Evolutionary conservation across 2,113 vertebrate genomes (phyloP).

Genomic region (Anguilla rostrata): DNA sequence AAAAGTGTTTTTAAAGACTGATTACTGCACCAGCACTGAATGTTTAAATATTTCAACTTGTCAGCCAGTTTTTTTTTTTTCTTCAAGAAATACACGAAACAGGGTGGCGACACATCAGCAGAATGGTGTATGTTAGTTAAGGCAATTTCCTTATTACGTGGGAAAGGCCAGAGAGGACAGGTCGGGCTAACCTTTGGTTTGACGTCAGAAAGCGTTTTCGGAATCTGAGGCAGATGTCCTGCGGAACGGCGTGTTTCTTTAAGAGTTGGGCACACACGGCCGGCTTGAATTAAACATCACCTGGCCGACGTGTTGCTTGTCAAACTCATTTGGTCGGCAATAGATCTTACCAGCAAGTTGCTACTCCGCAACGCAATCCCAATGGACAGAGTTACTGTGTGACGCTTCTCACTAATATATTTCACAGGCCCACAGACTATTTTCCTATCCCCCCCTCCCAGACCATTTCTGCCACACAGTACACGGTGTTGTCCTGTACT

Average conservation of each 20-base stretch:
- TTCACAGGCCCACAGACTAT: neutral
- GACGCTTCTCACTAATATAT: constrained; percentile 43
- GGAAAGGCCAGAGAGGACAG: neutral
- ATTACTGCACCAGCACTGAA: constrained; percentile 1
- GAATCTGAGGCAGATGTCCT: constrained; percentile 50
- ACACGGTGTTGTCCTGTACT: too few species aligned
- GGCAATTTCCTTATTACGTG: neutral
- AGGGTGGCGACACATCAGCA: neutral
- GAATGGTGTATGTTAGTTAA: neutral
- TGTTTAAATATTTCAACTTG: neutral
- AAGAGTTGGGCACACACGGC: constrained; percentile 40
- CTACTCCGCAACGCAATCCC: constrained; percentile 36
- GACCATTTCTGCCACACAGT: neutral
- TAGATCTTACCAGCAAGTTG: constrained; percentile 41
- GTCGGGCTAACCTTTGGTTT: constrained; percentile 37
- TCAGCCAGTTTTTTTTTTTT: neutral
- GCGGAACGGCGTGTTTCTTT: constrained; percentile 41
- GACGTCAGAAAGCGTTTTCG: constrained; percentile 59
- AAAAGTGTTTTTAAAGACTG: neutral
- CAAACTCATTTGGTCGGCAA: constrained; percentile 48
- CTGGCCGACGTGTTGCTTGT: constrained; percentile 41
- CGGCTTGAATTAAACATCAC: constrained; percentile 46
- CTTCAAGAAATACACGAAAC: constrained; percentile 6
- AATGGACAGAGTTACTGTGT: constrained; percentile 44
- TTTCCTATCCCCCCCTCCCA: neutral